phyloP scores from a whole-genome alignment of 2,113 vertebrate genomes.

The Danio rerio region DNA sequence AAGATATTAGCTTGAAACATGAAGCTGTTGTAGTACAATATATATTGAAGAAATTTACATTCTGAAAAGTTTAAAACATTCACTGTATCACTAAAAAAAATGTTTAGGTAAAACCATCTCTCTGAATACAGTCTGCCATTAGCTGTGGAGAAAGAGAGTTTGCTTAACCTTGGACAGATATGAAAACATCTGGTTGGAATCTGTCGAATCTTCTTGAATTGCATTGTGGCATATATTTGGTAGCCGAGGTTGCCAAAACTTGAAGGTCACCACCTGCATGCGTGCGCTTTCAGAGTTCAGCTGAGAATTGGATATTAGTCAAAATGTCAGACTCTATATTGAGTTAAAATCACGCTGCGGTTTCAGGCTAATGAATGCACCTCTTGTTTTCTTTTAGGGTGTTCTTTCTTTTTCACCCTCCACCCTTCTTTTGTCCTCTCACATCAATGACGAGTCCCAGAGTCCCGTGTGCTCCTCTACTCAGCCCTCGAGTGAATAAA shows the following conservation, averaged over 20 bases:
- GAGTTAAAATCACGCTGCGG: neutral
- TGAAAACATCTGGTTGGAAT: neutral
- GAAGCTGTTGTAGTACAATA: too few relatives aligned
- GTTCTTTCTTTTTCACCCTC: neutral
- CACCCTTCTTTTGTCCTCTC: conserved; percentile 5
- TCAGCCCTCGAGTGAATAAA: conserved; percentile 20
- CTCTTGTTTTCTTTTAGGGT: conserved; percentile 22
- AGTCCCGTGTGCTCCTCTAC: neutral
- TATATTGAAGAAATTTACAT: too few relatives aligned
- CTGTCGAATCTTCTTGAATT: neutral
- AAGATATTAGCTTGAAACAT: too few relatives aligned
- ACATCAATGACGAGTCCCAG: conserved; percentile 17
- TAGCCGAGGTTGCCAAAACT: neutral
- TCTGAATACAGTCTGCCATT: neutral
- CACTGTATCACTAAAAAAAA: neutral
- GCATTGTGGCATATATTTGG: neutral
- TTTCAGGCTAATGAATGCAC: neutral
- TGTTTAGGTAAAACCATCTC: conserved; percentile 1
- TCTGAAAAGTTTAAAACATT: neutral
- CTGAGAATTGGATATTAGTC: neutral
- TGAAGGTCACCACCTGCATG: neutral
- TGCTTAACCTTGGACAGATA: neutral
- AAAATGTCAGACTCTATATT: neutral
- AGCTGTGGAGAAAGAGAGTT: neutral
- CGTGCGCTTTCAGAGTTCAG: neutral